Evolutionary conservation across 2,113 vertebrate genomes (phyloP), one percentile per base, ranked within the genome.

Genomic region (Seriola rivoliana): DNA sequence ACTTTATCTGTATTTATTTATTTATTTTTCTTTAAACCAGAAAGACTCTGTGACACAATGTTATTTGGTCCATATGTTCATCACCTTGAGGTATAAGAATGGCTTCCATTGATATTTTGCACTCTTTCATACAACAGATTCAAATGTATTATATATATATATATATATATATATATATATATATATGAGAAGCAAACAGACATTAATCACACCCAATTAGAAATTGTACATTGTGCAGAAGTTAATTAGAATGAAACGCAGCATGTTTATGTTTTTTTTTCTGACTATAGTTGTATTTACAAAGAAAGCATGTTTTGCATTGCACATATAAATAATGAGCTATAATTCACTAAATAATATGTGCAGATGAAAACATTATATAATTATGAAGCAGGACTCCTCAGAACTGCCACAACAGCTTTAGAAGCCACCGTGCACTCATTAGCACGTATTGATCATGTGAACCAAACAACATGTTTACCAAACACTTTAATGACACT

Each of bases 401-500:
- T 36, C 25, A 9, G 42, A 25, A 1, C 9, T 42, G 50, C 58
- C 8, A 5, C 3, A 16, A 34, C n/a, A 44, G 73, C 74, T 57
- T 29, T 2, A n/a, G 10, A 65, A 71, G 57, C 9, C 50, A 4
- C n/a, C 0, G 60, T 7, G 70, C 75, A 2, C 59, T 92, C 78
- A 91, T 93, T 87, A 87, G 73, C 55, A 10, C 44, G 7, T 81
- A 88, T 87, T 34, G 87, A 93, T 90, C 86, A 78, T 16, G 71
- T 65, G 52, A 78, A 69, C 62, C 36, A 36, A 78, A 80, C 82
- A 81, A 64, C 83, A 46, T 91, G 91, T 93, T 93, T 88, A 91
- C 89, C 79, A 88, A 93, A 91, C 90, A 89, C 75, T 75, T 62
- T 64, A 88, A 89, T 75, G 80, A 89, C 14, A 67, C 78, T 7